Conservation (phyloP, 2,888 invertebrate species). For the Drosophila helvetica region DNA sequence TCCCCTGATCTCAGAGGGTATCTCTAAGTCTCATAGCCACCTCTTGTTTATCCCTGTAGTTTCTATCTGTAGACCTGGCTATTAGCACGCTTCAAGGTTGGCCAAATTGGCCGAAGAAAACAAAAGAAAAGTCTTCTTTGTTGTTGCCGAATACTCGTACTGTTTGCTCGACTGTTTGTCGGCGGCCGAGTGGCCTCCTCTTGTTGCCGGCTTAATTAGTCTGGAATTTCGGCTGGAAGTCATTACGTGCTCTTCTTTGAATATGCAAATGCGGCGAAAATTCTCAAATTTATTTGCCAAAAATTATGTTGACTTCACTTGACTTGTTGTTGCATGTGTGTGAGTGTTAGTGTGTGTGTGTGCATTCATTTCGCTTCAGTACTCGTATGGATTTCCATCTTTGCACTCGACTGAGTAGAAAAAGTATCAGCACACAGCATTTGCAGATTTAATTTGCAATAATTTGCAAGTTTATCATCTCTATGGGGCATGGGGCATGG, state of each 20-base stretch:
- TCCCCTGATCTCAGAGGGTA: neutral
- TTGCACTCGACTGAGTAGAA: constrained; percentile 25
- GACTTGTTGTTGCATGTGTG: constrained; percentile 4
- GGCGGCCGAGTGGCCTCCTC: no score
- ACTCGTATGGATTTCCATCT: neutral
- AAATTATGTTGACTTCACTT: constrained; percentile 24
- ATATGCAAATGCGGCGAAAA: constrained; percentile 6
- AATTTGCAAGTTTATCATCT: constrained; percentile 16
- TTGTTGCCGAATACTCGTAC: constrained; percentile 15
- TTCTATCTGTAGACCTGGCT: constrained; percentile 37
- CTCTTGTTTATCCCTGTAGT: constrained; percentile 29
- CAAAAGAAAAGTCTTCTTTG: constrained; percentile 36
- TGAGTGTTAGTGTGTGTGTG: neutral
- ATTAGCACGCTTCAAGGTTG: constrained; percentile 56
- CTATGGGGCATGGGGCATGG: no score
- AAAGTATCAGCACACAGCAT: constrained; percentile 2
- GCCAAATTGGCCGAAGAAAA: constrained; percentile 40
- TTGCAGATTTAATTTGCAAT: constrained; percentile 29
- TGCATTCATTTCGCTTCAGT: neutral
- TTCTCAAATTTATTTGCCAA: constrained; percentile 33
- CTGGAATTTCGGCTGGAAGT: constrained; percentile 22
- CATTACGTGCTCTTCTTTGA: neutral
- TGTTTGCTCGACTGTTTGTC: constrained; percentile 26
- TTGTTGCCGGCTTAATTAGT: constrained; percentile 41
- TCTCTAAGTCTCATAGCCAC: neutral